Evolutionary conservation across 2,797 vertebrate species (phyloP).

Genomic region (Helostoma temminkii): DNA sequence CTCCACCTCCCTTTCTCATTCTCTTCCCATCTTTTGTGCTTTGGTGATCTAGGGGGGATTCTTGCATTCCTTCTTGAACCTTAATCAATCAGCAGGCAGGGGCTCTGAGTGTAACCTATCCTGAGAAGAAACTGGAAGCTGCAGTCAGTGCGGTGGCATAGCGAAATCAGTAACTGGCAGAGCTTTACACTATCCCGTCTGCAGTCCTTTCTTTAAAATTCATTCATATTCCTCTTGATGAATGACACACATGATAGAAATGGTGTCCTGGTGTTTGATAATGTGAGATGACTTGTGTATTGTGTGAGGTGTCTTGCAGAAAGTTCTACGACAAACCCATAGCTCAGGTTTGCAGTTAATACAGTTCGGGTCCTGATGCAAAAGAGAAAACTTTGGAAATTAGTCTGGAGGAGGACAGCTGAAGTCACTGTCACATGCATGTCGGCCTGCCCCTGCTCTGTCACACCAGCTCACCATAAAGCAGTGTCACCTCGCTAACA

Average conservation of each 20-base stretch:
- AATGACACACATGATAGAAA: slow-evolving; percentile 32
- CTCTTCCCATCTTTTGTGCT: slow-evolving; percentile 68
- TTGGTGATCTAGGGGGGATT: slow-evolving; percentile 69
- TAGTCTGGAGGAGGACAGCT: slow-evolving; percentile 54
- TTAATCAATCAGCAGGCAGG: slow-evolving; percentile 71
- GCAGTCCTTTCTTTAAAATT: slow-evolving; percentile 15
- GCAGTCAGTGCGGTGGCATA: slow-evolving; percentile 17
- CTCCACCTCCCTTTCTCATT: slow-evolving; percentile 62
- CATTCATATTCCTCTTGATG: slow-evolving; percentile 29
- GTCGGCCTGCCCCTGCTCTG: slow-evolving; percentile 60
- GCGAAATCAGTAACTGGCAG: slow-evolving; percentile 18
- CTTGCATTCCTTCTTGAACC: slow-evolving; percentile 63
- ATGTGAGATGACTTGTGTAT: slow-evolving; percentile 1
- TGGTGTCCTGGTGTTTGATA: slow-evolving; percentile 4
- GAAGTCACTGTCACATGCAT: slow-evolving; percentile 74
- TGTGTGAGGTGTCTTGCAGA: slow-evolving; percentile 4
- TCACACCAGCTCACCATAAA: slow-evolving; percentile 71
- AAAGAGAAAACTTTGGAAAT: slow-evolving; percentile 32
- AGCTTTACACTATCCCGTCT: not conserved
- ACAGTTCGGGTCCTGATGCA: not conserved
- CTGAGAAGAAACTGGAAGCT: slow-evolving; percentile 42
- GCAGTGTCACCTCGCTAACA: slow-evolving; percentile 68
- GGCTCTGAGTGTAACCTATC: slow-evolving; percentile 46
- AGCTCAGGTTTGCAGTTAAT: slow-evolving; percentile 15
- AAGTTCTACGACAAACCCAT: slow-evolving; percentile 6